A percentile compares a stretch with the other conserved stretches of the same genome.
Conservation (phyloP, 53 echinoderm and acorn worm species). For the Henricia sp. region DNA sequence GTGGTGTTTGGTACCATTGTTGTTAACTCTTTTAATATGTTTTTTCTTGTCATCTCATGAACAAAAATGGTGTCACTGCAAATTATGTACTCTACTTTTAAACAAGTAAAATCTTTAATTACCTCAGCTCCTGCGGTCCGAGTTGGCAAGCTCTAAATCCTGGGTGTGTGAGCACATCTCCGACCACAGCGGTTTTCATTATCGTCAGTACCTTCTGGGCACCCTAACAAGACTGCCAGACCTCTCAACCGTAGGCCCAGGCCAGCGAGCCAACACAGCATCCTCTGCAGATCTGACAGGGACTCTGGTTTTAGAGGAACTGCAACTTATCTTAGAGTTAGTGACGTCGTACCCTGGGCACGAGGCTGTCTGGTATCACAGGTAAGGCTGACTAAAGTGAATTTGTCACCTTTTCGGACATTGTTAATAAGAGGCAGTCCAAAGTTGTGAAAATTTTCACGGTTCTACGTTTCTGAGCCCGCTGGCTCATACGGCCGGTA, state of each 20-base stretch:
- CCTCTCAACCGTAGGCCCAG: neutral
- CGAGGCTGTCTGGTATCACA: conserved; percentile 96
- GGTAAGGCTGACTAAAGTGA: too few relatives aligned
- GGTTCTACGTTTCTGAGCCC: too few relatives aligned
- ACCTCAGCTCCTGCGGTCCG: conserved; percentile 75
- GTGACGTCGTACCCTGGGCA: conserved; percentile 86
- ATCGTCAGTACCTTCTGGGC: conserved; percentile 77
- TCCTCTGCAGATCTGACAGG: neutral
- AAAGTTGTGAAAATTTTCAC: too few relatives aligned
- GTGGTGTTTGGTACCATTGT: too few relatives aligned
- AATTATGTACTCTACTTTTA: too few relatives aligned
- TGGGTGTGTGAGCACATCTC: conserved; percentile 87
- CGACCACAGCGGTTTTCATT: conserved; percentile 97
- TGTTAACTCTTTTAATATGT: too few relatives aligned
- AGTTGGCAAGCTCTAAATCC: conserved; percentile 66
- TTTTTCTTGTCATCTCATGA: too few relatives aligned
- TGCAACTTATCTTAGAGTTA: conserved; percentile 71
- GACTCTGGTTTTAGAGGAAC: conserved; percentile 62
- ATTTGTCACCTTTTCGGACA: too few relatives aligned
- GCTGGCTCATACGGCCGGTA: too few relatives aligned
- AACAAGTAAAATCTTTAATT: too few relatives aligned
- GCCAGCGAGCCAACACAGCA: neutral
- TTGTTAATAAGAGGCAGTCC: too few relatives aligned
- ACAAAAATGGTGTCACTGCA: too few relatives aligned
- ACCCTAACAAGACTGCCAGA: conserved; percentile 1